A percentile compares a stretch with the other conserved stretches of the same genome.
These are phyloP conservation scores for Synaphobranchus kaupii DNA, from an alignment of 2,797 vertebrate species.

Conservation along the genomic window DNA sequence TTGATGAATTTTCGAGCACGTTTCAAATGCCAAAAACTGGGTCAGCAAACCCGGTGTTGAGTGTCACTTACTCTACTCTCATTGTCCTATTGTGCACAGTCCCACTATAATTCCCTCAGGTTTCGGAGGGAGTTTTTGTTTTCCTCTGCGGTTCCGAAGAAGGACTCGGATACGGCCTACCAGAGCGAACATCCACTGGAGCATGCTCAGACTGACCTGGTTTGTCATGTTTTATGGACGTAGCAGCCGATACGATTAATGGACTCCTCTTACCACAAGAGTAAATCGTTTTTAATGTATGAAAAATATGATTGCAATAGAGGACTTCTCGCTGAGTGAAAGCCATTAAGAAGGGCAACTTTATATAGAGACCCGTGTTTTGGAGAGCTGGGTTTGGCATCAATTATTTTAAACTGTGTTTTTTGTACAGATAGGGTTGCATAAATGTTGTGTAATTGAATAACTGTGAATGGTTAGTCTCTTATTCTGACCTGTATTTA, in stretches of 20 bases:
- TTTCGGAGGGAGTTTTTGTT: neutral
- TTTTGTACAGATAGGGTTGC: neutral
- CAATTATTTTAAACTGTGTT: neutral
- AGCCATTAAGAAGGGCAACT: neutral
- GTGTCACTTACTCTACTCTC: neutral
- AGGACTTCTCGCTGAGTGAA: neutral
- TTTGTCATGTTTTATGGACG: neutral
- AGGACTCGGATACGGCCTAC: neutral
- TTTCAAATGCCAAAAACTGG: neutral
- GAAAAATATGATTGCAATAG: neutral
- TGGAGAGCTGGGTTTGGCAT: neutral
- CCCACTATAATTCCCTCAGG: neutral
- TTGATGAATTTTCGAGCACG: neutral
- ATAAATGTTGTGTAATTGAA: neutral
- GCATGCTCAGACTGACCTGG: neutral
- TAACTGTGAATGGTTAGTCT: neutral
- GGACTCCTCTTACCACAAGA: conserved; percentile 9
- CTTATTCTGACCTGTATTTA: conserved; percentile 6
- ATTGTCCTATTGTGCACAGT: neutral
- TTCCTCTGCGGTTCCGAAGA: neutral
- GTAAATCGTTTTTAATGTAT: neutral
- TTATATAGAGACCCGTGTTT: neutral
- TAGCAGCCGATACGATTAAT: neutral
- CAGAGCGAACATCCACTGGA: neutral
- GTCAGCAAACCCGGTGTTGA: neutral